Evolutionary conservation across 2,888 invertebrate genomes (phyloP).

Genomic region (Sarcophaga caerulescens): DNA sequence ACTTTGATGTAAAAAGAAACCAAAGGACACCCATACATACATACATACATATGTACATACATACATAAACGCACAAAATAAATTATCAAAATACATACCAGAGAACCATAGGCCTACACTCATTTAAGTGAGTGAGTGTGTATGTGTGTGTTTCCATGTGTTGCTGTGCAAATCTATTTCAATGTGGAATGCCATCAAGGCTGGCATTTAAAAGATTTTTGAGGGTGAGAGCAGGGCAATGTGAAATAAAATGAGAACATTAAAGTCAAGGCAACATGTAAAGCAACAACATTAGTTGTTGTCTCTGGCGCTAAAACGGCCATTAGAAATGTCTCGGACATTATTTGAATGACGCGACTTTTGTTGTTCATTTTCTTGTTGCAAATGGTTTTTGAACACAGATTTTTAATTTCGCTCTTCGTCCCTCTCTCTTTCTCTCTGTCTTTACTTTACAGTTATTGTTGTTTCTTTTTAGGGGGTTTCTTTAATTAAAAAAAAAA

Average conservation of each 20-base stretch:
- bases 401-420: no score
- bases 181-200: neutral
- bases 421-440: neutral
- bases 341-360: constrained; percentile 49
- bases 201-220: neutral
- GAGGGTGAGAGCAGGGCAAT: neutral
- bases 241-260: neutral
- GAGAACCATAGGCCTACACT: no score
- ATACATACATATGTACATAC: neutral
- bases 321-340: constrained; percentile 56
- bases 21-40: neutral
- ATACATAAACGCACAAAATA: neutral
- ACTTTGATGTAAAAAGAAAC: neutral
- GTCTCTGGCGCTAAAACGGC: constrained; percentile 53
- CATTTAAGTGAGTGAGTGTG: no score
- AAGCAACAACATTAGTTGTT: constrained; percentile 37
- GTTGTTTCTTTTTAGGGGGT: neutral
- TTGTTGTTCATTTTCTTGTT: constrained; percentile 27
- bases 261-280: neutral
- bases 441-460: neutral
- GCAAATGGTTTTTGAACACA: no score
- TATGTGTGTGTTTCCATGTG: neutral
- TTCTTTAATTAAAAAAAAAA: neutral
- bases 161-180: neutral
- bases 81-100: no score